Evolutionary conservation across 1,140 invertebrate species (phyloP).

Genomic region (Ceratosolen solmsi): DNA sequence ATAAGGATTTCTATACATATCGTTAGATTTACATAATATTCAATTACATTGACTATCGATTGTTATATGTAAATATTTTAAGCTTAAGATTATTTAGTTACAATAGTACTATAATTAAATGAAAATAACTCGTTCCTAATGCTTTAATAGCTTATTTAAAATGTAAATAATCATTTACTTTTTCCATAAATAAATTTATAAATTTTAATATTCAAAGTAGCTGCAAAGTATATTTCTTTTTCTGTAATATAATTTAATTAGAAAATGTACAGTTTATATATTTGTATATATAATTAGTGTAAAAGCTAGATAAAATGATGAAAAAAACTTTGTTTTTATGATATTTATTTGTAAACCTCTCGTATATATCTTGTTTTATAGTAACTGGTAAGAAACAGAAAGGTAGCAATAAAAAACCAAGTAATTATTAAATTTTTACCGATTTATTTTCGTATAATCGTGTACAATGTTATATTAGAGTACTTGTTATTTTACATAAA

Average conservation of each 20-base stretch:
- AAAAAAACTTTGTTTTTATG: conserved; percentile 20
- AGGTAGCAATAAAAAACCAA: conserved; percentile 46
- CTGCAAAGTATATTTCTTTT: conserved; percentile 31
- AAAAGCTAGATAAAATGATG: conserved; percentile 35
- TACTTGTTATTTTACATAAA: conserved; percentile 71
- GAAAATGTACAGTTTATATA: conserved; percentile 36
- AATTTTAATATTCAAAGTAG: neutral
- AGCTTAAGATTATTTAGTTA: conserved; percentile 22
- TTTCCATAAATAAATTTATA: conserved; percentile 31
- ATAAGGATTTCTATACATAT: no score
- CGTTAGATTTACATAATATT: no score
- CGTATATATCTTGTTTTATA: neutral
- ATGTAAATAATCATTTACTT: conserved; percentile 35
- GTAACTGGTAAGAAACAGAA: neutral
- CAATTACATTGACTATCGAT: neutral
- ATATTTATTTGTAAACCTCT: conserved; percentile 30
- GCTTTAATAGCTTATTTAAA: conserved; percentile 9
- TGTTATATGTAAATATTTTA: neutral
- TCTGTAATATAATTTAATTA: conserved; percentile 43
- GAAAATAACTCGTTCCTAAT: conserved; percentile 23
- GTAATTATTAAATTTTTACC: conserved; percentile 64
- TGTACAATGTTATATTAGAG: conserved; percentile 72
- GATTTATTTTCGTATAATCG: conserved; percentile 69
- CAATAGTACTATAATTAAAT: conserved; percentile 7
- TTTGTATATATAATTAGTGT: conserved; percentile 39